phyloP scores from a whole-genome alignment of 2,797 vertebrate genomes.

The Melanotaenia parkinsoni region DNA sequence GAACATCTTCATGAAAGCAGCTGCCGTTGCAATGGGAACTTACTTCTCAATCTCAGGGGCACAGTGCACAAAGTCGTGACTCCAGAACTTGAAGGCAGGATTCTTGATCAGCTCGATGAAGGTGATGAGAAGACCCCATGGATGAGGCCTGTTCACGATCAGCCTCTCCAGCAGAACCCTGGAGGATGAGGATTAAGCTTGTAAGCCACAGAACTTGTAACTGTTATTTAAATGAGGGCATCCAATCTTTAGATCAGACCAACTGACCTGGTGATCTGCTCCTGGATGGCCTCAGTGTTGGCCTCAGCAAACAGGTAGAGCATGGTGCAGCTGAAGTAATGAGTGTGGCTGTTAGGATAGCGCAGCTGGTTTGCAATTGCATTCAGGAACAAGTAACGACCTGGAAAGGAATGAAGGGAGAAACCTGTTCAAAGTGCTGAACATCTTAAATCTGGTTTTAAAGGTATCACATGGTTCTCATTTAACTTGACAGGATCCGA shows the following conservation, averaged over 20 bases:
- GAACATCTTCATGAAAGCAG: not conserved
- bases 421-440: not conserved
- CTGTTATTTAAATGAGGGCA: not conserved
- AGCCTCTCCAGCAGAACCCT: conserved; percentile 98
- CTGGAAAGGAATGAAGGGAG: conserved; percentile 70
- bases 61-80: conserved; percentile 99
- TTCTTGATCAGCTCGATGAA: conserved; percentile 99
- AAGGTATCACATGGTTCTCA: not conserved
- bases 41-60: conserved; percentile 99
- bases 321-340: conserved; percentile 99
- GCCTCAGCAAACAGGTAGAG: conserved; percentile 98
- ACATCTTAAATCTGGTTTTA: not conserved
- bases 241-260: too few relatives aligned
- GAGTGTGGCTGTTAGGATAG: conserved; percentile 99
- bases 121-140: conserved; percentile 99
- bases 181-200: not conserved
- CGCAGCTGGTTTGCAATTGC: conserved; percentile 99
- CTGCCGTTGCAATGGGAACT: conserved; percentile 47
- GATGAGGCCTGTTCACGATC: conserved; percentile 99
- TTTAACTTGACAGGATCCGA: not conserved
- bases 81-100: conserved; percentile 99
- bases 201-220: not conserved
- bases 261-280: conserved; percentile 96
- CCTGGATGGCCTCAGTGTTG: conserved; percentile 98
- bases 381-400: conserved; percentile 97